These are phyloP conservation scores for Lottia gigantea DNA, from an alignment of 2,888 invertebrate genomes.

Conservation along the genomic window DNA sequence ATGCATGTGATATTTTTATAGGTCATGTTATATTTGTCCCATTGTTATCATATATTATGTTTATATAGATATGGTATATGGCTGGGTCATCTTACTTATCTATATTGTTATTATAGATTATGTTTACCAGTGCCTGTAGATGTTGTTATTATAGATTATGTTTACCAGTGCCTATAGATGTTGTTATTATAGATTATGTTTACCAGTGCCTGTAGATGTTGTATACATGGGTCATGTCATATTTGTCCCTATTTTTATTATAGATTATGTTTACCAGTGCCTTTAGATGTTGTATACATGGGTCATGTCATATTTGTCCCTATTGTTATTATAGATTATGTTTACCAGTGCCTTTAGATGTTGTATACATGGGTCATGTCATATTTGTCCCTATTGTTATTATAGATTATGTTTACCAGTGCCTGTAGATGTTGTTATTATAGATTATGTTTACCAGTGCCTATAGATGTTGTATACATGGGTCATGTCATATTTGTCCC, in stretches of 20 bases:
- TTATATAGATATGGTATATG: constrained; percentile 81
- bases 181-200: constrained; percentile 69
- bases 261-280: constrained; percentile 66
- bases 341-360: constrained; percentile 77
- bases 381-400: too few relatives aligned
- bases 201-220: constrained; percentile 55
- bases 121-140: too few relatives aligned
- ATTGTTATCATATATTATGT: constrained; percentile 51
- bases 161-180: constrained; percentile 77
- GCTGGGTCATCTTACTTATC: constrained; percentile 75
- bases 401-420: too few relatives aligned
- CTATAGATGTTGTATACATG: constrained; percentile 82
- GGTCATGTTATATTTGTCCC: too few relatives aligned
- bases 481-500: too few relatives aligned
- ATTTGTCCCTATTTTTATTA: neutral
- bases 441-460: constrained; percentile 70
- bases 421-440: constrained; percentile 5
- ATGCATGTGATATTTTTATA: constrained; percentile 66
- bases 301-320: constrained; percentile 70
- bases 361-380: constrained; percentile 74
- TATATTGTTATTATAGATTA: too few relatives aligned
- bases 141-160: constrained; percentile 50
- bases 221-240: constrained; percentile 79
- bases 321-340: constrained; percentile 51
- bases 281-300: constrained; percentile 86